Evolutionary conservation across 1,140 invertebrate species (phyloP).

Genomic region (Psix sp.): DNA sequence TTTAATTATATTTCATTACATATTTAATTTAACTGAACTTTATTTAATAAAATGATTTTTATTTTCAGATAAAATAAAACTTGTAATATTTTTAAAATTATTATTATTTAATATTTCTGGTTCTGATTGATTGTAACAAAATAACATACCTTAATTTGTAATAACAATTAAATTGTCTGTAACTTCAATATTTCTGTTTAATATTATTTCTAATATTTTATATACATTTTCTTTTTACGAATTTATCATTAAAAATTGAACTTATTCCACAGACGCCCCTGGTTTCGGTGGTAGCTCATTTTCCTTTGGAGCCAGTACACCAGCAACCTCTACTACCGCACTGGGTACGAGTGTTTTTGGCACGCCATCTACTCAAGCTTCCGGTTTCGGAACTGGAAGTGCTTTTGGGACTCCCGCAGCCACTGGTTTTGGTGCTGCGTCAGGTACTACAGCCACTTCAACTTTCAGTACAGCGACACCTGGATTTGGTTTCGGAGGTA

Average conservation of each 20-base stretch:
- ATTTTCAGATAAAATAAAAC: no score
- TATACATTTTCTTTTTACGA: conserved; percentile 59
- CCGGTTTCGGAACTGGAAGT: conserved; percentile 68
- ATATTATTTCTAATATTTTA: conserved; percentile 54
- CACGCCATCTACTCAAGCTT: conserved; percentile 66
- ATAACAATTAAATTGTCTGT: no score
- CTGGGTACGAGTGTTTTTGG: conserved; percentile 64
- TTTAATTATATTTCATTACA: no score
- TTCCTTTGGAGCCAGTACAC: conserved; percentile 63
- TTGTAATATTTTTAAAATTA: no score
- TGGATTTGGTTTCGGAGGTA: conserved; percentile 73
- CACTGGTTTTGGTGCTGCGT: conserved; percentile 52
- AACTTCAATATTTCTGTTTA: no score
- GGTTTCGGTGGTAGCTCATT: conserved; percentile 70
- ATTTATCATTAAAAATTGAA: not conserved
- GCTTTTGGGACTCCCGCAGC: conserved; percentile 70
- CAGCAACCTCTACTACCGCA: conserved; percentile 13
- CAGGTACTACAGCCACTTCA: conserved; percentile 47
- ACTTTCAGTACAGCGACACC: conserved; percentile 61
- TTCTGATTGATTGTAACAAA: no score
- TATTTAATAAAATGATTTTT: no score
- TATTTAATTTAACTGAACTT: no score
- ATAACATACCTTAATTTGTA: no score
- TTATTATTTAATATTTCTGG: no score
- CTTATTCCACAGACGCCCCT: conserved; percentile 23